phyloP scores from a whole-genome alignment of 1,140 invertebrate species.

The Drosophila prosaltans region DNA sequence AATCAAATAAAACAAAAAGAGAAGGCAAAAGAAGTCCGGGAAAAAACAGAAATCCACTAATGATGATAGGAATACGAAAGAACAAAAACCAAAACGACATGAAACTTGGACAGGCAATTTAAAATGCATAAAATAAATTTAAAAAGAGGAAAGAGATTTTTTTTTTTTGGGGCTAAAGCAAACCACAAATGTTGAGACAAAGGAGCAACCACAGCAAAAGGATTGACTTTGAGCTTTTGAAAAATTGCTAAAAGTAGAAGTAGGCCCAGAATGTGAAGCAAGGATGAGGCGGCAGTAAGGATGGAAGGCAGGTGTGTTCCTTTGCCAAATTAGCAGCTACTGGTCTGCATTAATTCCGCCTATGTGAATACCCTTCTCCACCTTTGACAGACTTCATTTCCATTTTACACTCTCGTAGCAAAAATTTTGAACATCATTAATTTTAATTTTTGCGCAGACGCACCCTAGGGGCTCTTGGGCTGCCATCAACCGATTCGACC shows the following conservation, averaged over 20 bases:
- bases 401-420: slow-evolving; percentile 34
- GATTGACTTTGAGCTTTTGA: slow-evolving; percentile 30
- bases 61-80: slow-evolving; percentile 43
- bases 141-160: slow-evolving; percentile 38
- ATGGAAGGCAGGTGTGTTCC: slow-evolving; percentile 40
- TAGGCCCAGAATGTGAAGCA: not conserved
- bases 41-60: slow-evolving; percentile 60
- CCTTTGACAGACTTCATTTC: slow-evolving; percentile 36
- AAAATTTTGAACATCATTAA: slow-evolving; percentile 74
- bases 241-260: slow-evolving; percentile 29
- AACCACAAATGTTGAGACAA: slow-evolving; percentile 28
- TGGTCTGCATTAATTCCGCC: slow-evolving; percentile 35
- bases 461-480: slow-evolving; percentile 36
- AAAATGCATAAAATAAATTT: slow-evolving; percentile 66
- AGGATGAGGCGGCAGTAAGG: slow-evolving; percentile 2
- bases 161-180: slow-evolving; percentile 6
- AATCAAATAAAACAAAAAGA: not conserved
- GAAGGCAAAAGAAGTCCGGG: slow-evolving; percentile 37
- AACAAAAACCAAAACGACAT: slow-evolving; percentile 35
- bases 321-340: slow-evolving; percentile 72
- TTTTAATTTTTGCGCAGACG: slow-evolving; percentile 80
- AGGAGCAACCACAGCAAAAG: slow-evolving; percentile 35
- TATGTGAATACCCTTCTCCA: slow-evolving; percentile 17
- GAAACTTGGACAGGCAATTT: slow-evolving; percentile 41
- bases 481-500: slow-evolving; percentile 1